Base-by-base conservation (phyloP, 2,113 vertebrate species). In the Hassar affinis region DNA sequence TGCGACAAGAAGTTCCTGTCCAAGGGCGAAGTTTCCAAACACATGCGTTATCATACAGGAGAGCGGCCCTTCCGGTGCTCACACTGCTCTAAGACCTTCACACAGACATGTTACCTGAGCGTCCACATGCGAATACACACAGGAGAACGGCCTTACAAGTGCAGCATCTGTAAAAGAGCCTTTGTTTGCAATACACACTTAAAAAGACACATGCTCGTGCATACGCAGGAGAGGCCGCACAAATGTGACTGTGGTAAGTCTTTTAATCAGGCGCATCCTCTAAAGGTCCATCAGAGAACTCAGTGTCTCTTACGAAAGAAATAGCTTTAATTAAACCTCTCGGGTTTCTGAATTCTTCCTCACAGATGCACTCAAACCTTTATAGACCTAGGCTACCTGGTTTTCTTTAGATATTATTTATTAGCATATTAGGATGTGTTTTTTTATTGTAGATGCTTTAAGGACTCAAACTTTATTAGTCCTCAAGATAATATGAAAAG, bases 21-120 rank as follows among this genome's bases (percentile, higher is more conserved):
- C 79, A 92, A 92, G 27, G 94, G 93, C 0, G 93, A 94, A 82
- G 88, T 95, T 80, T 89, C 92, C 35, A 93, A 93, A 87, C 94
- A 95, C 88, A 91, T 93, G 18, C 93, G 93, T n/a, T 94, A 93
- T 47, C 94, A 95, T 91, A 94, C 93, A 0, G 93, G 93, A 0
- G 94, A 95, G 88, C 93, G 93, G 71, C 94, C 94, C 0, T 93
- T 93, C 0, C 87, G 90, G 6, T 95, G 94, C 72, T 69, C 88
- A 0, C 78, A 42, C 15, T 88, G 87, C 47, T 82, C 54, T 9
- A 88, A 86, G 62, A 86, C 42, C 35, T 86, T 88, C 38, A 86
- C 81, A 4, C 86, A 87, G 71, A 72, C 85, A 0, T 86, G 82
- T 7, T 85, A 84, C 27, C 30, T 86, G 25, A 86, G 71, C 1